Evolutionary conservation across 2,888 invertebrate species (phyloP).

Genomic region (Anthophora plumipes): DNA sequence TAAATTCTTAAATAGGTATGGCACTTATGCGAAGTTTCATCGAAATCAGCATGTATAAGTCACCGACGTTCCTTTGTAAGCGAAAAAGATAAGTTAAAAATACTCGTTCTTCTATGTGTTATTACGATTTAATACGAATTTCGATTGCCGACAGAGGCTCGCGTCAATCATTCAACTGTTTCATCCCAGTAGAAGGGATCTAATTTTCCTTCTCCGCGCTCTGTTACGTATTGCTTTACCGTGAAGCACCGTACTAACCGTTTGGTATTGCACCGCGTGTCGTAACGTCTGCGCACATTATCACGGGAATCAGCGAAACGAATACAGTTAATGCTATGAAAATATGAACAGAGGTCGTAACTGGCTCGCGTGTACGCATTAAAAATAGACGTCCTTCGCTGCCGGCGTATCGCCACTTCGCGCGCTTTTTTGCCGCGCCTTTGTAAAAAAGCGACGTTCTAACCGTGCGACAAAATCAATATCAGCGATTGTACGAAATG

Average conservation of each 20-base stretch:
- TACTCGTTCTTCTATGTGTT: too few relatives aligned
- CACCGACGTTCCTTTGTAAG: too few relatives aligned
- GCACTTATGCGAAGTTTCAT: too few relatives aligned
- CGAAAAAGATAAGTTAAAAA: neutral
- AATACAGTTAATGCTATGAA: conserved; percentile 45
- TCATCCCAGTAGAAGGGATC: conserved; percentile 9
- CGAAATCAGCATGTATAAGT: too few relatives aligned
- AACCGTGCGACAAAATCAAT: conserved; percentile 23
- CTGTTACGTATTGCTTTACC: conserved; percentile 47
- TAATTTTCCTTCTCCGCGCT: conserved; percentile 12
- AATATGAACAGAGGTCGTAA: conserved; percentile 55
- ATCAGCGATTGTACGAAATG: neutral
- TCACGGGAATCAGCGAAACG: conserved; percentile 50
- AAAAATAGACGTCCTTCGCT: conserved; percentile 63
- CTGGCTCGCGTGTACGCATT: conserved; percentile 25
- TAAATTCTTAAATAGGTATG: too few relatives aligned
- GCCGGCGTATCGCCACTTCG: conserved; percentile 29
- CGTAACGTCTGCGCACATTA: conserved; percentile 52
- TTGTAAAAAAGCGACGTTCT: conserved; percentile 1
- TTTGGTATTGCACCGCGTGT: conserved; percentile 41
- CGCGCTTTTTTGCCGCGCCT: conserved; percentile 26
- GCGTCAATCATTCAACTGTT: conserved; percentile 3
- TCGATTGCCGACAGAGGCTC: neutral
- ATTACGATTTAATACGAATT: neutral
- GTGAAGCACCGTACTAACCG: conserved; percentile 12